Conservation (phyloP, 2,113 vertebrate species). For the Dasyurus viverrinus region DNA sequence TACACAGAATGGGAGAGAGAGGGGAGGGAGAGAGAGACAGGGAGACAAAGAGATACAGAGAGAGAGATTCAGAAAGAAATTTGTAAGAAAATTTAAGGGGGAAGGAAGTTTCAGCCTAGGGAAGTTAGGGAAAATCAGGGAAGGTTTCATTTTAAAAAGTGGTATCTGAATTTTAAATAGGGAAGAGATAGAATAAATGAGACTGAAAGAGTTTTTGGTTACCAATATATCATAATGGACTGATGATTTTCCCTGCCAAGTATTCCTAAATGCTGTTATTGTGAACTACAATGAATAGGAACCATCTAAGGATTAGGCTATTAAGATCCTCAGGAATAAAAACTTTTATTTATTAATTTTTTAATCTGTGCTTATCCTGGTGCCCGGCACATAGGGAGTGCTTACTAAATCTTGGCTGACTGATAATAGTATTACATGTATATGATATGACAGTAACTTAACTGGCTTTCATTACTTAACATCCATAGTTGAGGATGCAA, state of each 20-base stretch:
- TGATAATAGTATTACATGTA: neutral
- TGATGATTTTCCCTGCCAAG: neutral
- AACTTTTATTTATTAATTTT: too few relatives aligned
- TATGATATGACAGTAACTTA: neutral
- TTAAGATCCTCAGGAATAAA: neutral
- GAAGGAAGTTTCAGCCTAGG: too few relatives aligned
- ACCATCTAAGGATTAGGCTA: neutral
- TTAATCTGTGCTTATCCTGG: too few relatives aligned
- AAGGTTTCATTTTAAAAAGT: neutral
- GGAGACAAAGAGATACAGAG: neutral
- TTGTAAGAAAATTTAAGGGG: too few relatives aligned
- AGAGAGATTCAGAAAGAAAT: neutral
- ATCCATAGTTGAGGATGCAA: neutral
- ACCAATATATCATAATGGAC: neutral
- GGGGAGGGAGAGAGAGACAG: too few relatives aligned
- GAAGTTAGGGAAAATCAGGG: neutral
- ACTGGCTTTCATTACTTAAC: neutral
- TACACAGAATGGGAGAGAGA: too few relatives aligned
- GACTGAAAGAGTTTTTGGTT: neutral
- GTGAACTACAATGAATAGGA: neutral
- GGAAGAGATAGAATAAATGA: neutral
- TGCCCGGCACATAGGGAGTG: too few relatives aligned
- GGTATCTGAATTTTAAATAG: neutral
- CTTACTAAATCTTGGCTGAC: too few relatives aligned
- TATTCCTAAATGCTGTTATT: neutral